Conservation (phyloP, 2,888 invertebrate genomes). For the Odontothrips loti region DNA sequence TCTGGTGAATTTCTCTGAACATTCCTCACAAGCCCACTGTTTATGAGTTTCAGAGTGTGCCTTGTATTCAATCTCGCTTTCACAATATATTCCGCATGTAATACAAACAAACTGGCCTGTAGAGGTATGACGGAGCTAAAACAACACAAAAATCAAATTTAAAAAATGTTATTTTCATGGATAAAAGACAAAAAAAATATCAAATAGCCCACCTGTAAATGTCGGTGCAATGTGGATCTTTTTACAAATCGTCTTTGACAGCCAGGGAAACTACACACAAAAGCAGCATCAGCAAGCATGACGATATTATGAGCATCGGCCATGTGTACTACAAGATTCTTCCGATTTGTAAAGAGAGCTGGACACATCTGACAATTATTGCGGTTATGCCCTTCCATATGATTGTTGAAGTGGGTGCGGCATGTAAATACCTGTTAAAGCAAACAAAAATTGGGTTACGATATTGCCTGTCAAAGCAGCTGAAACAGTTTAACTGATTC, state of each 20-base stretch:
- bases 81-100: background rate
- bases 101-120: background rate
- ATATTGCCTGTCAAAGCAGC: too few species aligned
- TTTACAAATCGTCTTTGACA: constrained; percentile 9
- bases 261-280: background rate
- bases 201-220: background rate
- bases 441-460: background rate
- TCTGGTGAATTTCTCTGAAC: background rate
- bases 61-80: background rate
- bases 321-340: constrained; percentile 4
- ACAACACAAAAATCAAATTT: background rate
- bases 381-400: background rate
- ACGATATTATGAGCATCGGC: background rate
- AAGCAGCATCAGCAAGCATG: constrained; percentile 12
- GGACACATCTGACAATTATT: constrained; percentile 16
- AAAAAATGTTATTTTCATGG: too few species aligned
- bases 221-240: background rate
- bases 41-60: background rate
- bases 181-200: background rate
- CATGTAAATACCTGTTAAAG: background rate
- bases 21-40: background rate
- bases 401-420: background rate
- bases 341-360: constrained; percentile 3
- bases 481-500: background rate
- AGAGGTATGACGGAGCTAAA: background rate